phyloP scores from a whole-genome alignment of 2,888 invertebrate species.

The Lymantria dispar region DNA sequence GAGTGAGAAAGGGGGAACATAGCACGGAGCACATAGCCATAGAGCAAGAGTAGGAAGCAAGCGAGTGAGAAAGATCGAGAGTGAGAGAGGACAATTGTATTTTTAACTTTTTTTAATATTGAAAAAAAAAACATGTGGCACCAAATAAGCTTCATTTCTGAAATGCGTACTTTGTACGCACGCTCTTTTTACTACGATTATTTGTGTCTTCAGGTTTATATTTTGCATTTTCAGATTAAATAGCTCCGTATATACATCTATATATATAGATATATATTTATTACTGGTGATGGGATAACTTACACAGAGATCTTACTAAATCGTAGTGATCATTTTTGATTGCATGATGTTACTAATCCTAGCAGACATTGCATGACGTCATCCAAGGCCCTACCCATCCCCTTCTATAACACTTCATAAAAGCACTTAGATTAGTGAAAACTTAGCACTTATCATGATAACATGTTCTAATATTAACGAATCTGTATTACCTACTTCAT shows the following conservation, averaged over 20 bases:
- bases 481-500: not conserved
- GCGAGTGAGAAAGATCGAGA: no score
- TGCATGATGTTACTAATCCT: slow-evolving; percentile 61
- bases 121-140: no score
- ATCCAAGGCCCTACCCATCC: slow-evolving; percentile 69
- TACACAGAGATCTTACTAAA: slow-evolving; percentile 64
- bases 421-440: slow-evolving; percentile 18
- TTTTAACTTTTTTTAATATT: no score
- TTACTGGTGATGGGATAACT: slow-evolving; percentile 14
- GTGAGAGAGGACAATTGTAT: no score
- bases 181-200: not conserved
- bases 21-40: no score
- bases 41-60: no score
- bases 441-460: slow-evolving; percentile 3
- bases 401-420: slow-evolving; percentile 53
- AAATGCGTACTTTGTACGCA: no score
- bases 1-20: no score
- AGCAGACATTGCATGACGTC: slow-evolving; percentile 66
- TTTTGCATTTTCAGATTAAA: not conserved
- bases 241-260: not conserved
- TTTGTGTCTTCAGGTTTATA: not conserved
- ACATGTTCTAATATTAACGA: not conserved
- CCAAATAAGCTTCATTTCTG: no score
- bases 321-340: slow-evolving; percentile 45
- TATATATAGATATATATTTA: not conserved